phyloP scores from a whole-genome alignment of 2,113 vertebrate genomes.

The Ornithorhynchus anatinus region DNA sequence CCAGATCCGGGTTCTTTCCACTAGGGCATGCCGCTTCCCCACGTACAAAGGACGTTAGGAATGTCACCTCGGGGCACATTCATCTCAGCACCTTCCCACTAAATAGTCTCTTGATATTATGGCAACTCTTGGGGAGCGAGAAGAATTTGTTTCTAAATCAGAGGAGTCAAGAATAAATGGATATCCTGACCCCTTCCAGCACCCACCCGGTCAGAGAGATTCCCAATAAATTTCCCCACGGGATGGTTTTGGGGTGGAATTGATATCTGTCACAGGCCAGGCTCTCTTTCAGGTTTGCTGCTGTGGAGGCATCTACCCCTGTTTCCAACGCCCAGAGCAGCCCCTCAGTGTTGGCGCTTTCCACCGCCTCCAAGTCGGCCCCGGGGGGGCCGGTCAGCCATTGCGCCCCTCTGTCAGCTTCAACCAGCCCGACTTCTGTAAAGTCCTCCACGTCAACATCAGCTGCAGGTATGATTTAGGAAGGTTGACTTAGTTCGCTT shows the following conservation, averaged over 20 bases:
- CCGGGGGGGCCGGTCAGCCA: conserved; percentile 55
- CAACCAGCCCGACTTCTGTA: conserved; percentile 11
- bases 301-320: conserved; percentile 65
- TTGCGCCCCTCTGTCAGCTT: neutral
- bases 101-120: neutral
- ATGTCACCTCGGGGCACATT: neutral
- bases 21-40: too few relatives aligned
- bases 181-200: neutral
- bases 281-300: conserved; percentile 73
- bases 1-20: too few relatives aligned
- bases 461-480: conserved; percentile 46
- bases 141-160: conserved; percentile 16
- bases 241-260: neutral
- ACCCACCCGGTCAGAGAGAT: neutral
- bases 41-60: too few relatives aligned
- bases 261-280: neutral
- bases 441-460: conserved; percentile 50
- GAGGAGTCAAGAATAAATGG: conserved; percentile 12
- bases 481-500: fast-evolving
- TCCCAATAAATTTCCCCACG: neutral
- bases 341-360: conserved; percentile 69
- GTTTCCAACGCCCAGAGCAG: conserved; percentile 22
- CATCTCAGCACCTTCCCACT: neutral
- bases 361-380: conserved; percentile 69
- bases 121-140: conserved; percentile 29